Base-by-base conservation (phyloP, 2,888 invertebrate genomes). In the Heliconius sara region DNA sequence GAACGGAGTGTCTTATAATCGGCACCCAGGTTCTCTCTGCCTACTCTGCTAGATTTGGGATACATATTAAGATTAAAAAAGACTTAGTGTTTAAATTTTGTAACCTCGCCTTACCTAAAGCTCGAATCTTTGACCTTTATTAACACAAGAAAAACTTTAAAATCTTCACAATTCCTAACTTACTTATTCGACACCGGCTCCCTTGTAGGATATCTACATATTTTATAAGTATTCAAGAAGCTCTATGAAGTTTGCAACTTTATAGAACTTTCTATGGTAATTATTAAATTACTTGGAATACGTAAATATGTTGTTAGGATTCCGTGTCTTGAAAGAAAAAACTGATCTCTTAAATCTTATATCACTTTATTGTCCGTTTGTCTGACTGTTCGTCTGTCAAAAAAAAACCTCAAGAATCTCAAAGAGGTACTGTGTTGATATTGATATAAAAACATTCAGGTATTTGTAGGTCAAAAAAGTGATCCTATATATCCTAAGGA, bases 171-270 rank as follows among this genome's bases (percentile, higher is more conserved):
- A 30, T 27, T 3, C 63, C 27, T 25, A 63, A 25, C 25, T 63
- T 16, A 25, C 43, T 70, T 43, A 70, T 9, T 43, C 43, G 16
- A 27, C 70, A 47, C 70, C 47, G 9, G 27, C 16, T 70, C 70
- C 3, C 25, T 13, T 43, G 16, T 43, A 70, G 25, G 1, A 25
- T 47, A 70, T 70, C 47, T 70, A 70, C 47, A 70, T 70, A 70
- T 43, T 70, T 70, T 70, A 70, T 27, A 70, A 70, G 70, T 70
- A 70, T 70, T 43, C 47, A 7, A 47, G 70, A 70, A 70, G 70
- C 70, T 47, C 43, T 70, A 47, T 43, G 70, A 70, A 70, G 25
- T 70, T 43, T 13, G 1, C 70, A 70, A 70, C 43, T 70, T 70
- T 19, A 2, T 43, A 70, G 25, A 47, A 25, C 16, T 65, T 65